A percentile compares a stretch with the other conserved stretches of the same genome.
Conservation (phyloP, 2,797 vertebrate species). For the Monodelphis domestica region DNA sequence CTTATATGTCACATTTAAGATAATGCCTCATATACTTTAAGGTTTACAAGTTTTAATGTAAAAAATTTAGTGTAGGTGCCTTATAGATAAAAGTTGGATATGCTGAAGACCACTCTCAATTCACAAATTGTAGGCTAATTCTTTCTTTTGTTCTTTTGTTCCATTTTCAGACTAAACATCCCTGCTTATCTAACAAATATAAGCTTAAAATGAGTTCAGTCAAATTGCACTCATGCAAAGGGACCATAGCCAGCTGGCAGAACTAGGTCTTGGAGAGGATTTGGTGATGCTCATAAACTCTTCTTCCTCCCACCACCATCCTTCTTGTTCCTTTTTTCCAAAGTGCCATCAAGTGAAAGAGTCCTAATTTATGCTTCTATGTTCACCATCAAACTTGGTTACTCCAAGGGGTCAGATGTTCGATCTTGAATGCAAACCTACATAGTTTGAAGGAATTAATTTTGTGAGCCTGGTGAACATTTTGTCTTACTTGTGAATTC, state of each 20-base stretch:
- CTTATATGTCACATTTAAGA: not conserved
- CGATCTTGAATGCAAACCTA: constrained; percentile 37
- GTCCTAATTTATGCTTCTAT: not conserved
- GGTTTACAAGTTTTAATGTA: not conserved
- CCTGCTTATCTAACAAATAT: not conserved
- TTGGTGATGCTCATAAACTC: not conserved
- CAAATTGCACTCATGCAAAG: not conserved
- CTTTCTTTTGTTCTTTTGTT: not conserved
- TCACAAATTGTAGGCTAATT: constrained; percentile 31
- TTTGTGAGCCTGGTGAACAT: constrained; percentile 27
- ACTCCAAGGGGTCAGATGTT: not conserved
- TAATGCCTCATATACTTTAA: not conserved
- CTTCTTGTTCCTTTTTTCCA: not conserved
- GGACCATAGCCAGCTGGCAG: not conserved
- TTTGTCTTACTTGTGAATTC: constrained; percentile 28
- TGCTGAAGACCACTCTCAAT: constrained; percentile 13
- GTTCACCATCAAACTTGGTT: not conserved
- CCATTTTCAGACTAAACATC: not conserved
- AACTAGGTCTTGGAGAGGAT: constrained; percentile 9
- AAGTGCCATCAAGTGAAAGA: constrained; percentile 16
- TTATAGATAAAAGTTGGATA: constrained; percentile 6
- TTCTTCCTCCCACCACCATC: not conserved
- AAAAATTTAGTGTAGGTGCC: not conserved
- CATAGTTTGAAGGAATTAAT: constrained; percentile 39
- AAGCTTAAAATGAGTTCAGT: not conserved